Evolutionary conservation across 2,113 vertebrate species (phyloP).

Genomic region (Peucedramus taeniatus): DNA sequence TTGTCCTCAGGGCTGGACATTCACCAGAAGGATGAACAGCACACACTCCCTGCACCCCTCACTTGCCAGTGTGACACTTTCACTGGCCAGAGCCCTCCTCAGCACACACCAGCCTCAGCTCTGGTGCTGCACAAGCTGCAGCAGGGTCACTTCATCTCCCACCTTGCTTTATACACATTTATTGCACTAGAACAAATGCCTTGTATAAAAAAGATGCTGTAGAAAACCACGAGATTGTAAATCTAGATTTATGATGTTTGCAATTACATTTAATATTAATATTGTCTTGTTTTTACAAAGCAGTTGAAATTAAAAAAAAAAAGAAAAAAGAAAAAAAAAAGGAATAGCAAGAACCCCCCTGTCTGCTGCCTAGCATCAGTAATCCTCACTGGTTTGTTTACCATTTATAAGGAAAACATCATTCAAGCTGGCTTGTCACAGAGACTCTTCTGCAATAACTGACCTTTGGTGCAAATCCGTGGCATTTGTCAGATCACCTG

Average conservation of each 20-base stretch:
- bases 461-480: background rate
- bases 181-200: background rate
- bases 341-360: constrained; percentile 50
- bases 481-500: background rate
- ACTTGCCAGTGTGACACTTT: background rate
- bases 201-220: background rate
- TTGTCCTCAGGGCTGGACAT: background rate
- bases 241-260: background rate
- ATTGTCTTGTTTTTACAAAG: constrained; percentile 56
- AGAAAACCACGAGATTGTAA: constrained; percentile 11
- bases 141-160: background rate
- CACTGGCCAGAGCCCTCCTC: background rate
- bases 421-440: constrained; percentile 77
- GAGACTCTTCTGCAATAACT: constrained; percentile 17
- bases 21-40: background rate
- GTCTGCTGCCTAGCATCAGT: constrained; percentile 80
- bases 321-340: background rate
- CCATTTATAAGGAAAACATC: constrained; percentile 90
- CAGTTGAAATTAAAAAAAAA: background rate
- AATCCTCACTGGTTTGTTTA: constrained; percentile 76
- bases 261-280: constrained; percentile 64
- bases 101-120: background rate
- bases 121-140: background rate
- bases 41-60: background rate
- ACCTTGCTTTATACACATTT: background rate